Evolutionary conservation across 2,113 vertebrate genomes (phyloP).

Genomic region (Burhinus oedicnemus): DNA sequence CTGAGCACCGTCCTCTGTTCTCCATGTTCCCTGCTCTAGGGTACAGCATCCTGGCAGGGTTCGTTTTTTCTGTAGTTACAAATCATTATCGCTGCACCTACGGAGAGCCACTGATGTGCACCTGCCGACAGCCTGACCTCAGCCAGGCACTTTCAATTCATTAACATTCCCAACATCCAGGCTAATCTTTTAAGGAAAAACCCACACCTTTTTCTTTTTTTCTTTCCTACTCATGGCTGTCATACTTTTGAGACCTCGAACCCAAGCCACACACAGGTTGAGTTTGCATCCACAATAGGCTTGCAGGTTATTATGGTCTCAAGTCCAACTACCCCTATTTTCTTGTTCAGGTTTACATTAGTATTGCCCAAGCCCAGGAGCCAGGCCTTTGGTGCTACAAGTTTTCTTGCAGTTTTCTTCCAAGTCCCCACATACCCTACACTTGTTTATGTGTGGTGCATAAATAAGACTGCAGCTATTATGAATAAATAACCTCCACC

Average conservation of each 20-base stretch:
- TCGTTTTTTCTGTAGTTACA: background rate
- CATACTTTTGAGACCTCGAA: background rate
- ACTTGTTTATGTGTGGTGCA: rapidly evolving
- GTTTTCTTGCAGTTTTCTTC: background rate
- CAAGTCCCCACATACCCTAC: rapidly evolving
- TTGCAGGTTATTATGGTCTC: background rate
- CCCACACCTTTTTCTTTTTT: too few relatives aligned
- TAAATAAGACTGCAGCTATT: background rate
- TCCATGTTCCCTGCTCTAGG: background rate
- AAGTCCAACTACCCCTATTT: rapidly evolving
- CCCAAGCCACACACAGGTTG: background rate
- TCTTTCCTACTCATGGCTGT: rapidly evolving
- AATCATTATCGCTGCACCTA: background rate
- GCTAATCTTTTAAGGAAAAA: background rate
- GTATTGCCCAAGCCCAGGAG: background rate
- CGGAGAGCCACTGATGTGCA: background rate
- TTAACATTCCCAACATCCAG: background rate
- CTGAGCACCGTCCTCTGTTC: background rate
- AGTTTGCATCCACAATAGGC: too few relatives aligned
- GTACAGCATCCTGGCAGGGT: background rate
- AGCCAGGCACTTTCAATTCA: background rate
- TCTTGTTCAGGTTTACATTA: background rate
- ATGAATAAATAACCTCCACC: background rate
- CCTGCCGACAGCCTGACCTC: background rate
- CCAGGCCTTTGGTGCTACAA: background rate